Base-by-base conservation (phyloP, 2,888 invertebrate genomes). In the Volucella inflata region DNA sequence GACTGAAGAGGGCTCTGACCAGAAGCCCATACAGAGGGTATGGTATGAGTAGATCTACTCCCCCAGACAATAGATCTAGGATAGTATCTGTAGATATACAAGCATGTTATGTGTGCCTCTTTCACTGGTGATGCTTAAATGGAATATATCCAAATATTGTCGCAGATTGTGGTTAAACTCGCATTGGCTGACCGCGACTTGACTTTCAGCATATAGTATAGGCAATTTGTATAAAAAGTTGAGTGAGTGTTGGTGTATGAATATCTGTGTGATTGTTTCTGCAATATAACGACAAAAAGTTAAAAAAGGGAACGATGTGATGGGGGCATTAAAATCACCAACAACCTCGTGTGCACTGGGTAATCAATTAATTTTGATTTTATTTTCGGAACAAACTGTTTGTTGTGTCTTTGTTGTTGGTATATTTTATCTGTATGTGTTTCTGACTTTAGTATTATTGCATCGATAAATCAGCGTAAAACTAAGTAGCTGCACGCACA, bases 341-440 rank as follows among this genome's bases (percentile, higher is more conserved):
- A 65, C 80, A 71, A 55, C 50, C 71, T 71, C 80, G 67, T 77
- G 72, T 62, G 42, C 64, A 57, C 64, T 80, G 67, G 75, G 71
- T 80, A 84, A 84, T 84, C 84, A 84, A 84, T 84, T 84, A 79
- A 80, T 84, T 84, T 84, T 84, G 84, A 80, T 84, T 84, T 82
- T 77, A 84, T 84, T 84, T 84, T 84, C 84, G 80, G 84, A 84
- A 84, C 84, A 84, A 84, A 84, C 84, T 71, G 65, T 64, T 72
- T 64, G 59, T 60, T 70, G 38, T 50, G 36, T 65, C n/a, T 53
- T 50, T 64, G 38, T 68, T 44, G 11, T 8, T n/a, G 14, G 17
- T 62, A 16, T 36, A 14, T 14, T 55, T 30, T 67, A 14, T 17
- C 30, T 44, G 30, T 30, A 36, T 77, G 59, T 53, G 59, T 42